Base-by-base conservation (phyloP, 2,797 vertebrate genomes). In the Novumbra hubbsi region DNA sequence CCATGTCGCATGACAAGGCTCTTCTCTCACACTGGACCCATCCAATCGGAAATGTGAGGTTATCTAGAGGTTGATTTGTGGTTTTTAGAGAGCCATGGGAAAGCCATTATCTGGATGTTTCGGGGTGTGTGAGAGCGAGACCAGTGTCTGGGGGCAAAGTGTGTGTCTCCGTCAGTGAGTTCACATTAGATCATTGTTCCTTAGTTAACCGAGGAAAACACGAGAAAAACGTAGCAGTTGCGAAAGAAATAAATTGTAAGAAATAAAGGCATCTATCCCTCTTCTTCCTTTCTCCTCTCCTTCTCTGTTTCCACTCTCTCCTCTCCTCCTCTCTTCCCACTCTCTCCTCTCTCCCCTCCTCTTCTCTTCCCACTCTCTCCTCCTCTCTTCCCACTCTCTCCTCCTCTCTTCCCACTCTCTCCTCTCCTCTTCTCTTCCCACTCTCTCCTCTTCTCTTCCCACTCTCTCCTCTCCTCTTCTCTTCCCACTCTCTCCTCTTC, bases 161-260 rank as follows among this genome's bases (percentile, higher is more conserved):
- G 72, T 64, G 79, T 63, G 77, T 86, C 76, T 77, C 72, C 78
- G 57, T 68, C 24, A 45, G 21, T 34, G 55, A 62, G 57, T 49
- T 62, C 66, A 80, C 65, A 75, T 1, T 45, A 24, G 73, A 60
- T 55, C 64, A 76, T 32, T 30, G 76, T 70, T 3, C 28, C 68
- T 68, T 63, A 76, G 76, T 78, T 83, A 81, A 78, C 78, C 86
- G 73, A 84, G 60, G 67, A 69, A 82, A 80, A 77, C 74, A 74
- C 57, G 68, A 52, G 75, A 73, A 73, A 34, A 34, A 78, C 30
- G 41, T 68, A 80, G 63, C 73, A 76, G 73, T 65, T 65, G 71
- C 70, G 68, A 21, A 71, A 28, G 34, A 71, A 67, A 32, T 21
- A 6, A n/a, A 38, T 38, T 72, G 0, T 19, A 73, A 64, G 62